Evolutionary conservation across 30 jellyfish, hydroid and myxozoan genomes (phyloP), one percentile per base, ranked within the genome.

Genomic region (Nemopilema nomurai): DNA sequence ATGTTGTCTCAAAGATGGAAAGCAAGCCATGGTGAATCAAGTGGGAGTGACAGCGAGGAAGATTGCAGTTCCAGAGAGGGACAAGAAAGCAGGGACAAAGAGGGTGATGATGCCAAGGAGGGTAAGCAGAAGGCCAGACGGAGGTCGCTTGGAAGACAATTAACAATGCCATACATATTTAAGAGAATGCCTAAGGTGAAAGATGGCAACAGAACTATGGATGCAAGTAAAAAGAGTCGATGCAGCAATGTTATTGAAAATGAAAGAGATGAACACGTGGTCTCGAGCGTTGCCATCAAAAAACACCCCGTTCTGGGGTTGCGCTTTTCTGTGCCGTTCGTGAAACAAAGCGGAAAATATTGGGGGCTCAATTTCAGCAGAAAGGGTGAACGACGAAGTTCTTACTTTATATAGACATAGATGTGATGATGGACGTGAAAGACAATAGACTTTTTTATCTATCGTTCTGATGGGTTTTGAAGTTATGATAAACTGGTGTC

Each of bases 301-400:
- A 18, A 57, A 18, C 82, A 71, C 67, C 49, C 82, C 1, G 82
- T 71, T 18, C 49, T 71, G 16, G 82, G 82, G 22, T 4, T 57
- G 16, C 31, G 82, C 3, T 41, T 71, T 29, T 26, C 65, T 41
- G 31, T 71, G 6, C 82, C 82, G 28, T 9, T 25, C 25, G 66
- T 28, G 30, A 71, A 31, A 25, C 82, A 52, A 28, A 31, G 3
- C 29, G 18, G 29, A 41, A 71, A 6, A 57, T 1, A 28, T 13
- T 26, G 25, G 7, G 17, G 19, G 25, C 16, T 18, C 16, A 25
- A 13, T 30, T 31, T 0, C 22, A 71, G 30, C 8, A 52, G 30
- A 28, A 9, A 4, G 8, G 67, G 16, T 8, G 50, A 29, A 71
- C 3, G 82, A 71, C 82, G 82, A 8, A 71, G 30, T 13, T 28